Percentiles rank a stretch among this genome's conserved stretches.
phyloP scores from a whole-genome alignment of 2,113 vertebrate species.

The Neolamprologus toae region DNA sequence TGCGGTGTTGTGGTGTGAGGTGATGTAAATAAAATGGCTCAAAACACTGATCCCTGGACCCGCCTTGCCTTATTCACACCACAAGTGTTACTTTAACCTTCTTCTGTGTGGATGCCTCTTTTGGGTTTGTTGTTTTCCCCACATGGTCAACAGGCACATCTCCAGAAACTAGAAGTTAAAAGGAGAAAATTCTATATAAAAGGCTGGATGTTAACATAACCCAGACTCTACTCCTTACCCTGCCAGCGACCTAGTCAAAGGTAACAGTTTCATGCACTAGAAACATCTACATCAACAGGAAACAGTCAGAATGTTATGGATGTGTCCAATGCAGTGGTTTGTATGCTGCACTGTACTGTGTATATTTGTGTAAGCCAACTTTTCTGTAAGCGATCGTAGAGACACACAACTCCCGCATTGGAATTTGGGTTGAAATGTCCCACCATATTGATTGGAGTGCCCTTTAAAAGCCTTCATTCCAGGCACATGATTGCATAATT shows the following conservation, averaged over 20 bases:
- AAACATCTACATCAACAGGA: not conserved
- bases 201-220: not conserved
- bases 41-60: too few relatives aligned
- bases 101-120: not conserved
- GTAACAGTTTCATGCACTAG: not conserved
- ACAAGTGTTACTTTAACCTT: not conserved
- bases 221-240: not conserved
- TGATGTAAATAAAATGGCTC: too few relatives aligned
- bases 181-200: not conserved
- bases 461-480: not conserved
- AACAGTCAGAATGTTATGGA: not conserved
- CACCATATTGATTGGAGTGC: conserved; percentile 7
- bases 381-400: not conserved
- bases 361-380: not conserved
- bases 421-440: not conserved
- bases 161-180: not conserved
- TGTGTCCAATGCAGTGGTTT: not conserved
- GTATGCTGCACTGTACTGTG: not conserved
- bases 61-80: too few relatives aligned
- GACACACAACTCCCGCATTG: not conserved
- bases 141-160: not conserved
- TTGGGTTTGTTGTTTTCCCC: not conserved
- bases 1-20: too few relatives aligned
- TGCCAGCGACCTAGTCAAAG: not conserved
- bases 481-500: conserved; percentile 15